Evolutionary conservation across 1,140 invertebrate species (phyloP).

Genomic region (Drosophila lacertosa): DNA sequence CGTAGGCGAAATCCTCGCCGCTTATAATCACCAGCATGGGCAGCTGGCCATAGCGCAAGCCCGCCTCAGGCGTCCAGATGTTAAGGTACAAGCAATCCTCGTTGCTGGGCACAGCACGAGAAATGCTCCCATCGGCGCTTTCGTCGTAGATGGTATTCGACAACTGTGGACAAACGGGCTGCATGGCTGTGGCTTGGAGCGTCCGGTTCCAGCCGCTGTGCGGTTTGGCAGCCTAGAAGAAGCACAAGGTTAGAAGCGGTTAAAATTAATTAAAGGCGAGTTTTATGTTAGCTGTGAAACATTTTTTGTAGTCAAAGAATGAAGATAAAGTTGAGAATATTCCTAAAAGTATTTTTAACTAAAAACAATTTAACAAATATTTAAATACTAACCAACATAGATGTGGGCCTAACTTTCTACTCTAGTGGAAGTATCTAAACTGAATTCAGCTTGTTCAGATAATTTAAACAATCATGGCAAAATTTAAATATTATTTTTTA

Average conservation of each 20-base stretch:
- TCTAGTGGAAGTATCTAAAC: too few species aligned
- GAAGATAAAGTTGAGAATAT: too few species aligned
- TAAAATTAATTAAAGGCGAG: too few species aligned
- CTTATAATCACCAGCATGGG: slow-evolving; percentile 87
- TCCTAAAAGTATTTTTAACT: too few species aligned
- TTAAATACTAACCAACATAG: too few species aligned
- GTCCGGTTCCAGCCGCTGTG: slow-evolving; percentile 85
- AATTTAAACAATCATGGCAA: too few species aligned
- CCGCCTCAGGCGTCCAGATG: slow-evolving; percentile 86
- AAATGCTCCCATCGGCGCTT: slow-evolving; percentile 48
- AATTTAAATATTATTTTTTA: too few species aligned
- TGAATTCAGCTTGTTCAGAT: too few species aligned
- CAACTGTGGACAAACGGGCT: slow-evolving; percentile 85
- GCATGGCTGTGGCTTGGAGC: slow-evolving; percentile 84
- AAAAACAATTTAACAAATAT: too few species aligned
- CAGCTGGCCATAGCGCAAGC: slow-evolving; percentile 85
- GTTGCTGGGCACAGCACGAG: slow-evolving; percentile 53
- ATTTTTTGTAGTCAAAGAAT: too few species aligned
- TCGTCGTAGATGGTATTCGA: slow-evolving; percentile 81
- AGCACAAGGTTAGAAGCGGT: background rate
- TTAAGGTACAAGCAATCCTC: slow-evolving; percentile 86
- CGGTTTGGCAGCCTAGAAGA: slow-evolving; percentile 83
- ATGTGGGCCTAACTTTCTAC: too few species aligned
- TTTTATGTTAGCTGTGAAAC: too few species aligned
- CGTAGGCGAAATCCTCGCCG: slow-evolving; percentile 85